Conservation (phyloP, 2,797 vertebrate species). For the Neostethus bicornis region DNA sequence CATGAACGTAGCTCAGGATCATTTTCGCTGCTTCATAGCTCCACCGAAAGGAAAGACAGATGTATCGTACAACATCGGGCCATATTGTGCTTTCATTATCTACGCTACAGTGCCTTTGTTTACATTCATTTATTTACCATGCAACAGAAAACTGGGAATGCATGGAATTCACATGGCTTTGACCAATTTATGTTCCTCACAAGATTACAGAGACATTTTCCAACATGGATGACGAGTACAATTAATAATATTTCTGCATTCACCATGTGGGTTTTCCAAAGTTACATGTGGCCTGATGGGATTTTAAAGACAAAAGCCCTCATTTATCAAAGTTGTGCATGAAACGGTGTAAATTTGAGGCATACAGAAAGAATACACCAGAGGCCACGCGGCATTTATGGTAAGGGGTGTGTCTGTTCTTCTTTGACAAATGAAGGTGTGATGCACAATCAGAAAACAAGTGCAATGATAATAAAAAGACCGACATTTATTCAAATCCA, state of each 20-base stretch:
- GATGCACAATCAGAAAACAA: no score
- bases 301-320: no score
- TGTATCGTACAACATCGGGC: background rate
- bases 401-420: no score
- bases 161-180: background rate
- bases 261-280: background rate
- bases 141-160: constrained; percentile 1
- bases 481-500: no score
- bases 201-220: background rate
- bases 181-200: background rate
- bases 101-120: background rate
- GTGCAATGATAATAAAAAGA: no score
- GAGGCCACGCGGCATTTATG: no score
- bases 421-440: no score
- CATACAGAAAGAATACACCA: no score
- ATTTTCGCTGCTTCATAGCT: background rate
- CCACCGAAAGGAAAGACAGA: no score
- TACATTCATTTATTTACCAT: background rate
- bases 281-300: background rate
- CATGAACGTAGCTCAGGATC: background rate
- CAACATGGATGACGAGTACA: background rate
- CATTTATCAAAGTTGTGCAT: no score
- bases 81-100: background rate
- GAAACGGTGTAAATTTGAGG: no score
- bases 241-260: background rate